Base-by-base conservation (phyloP, 2,113 vertebrate genomes). In the Platichthys flesus region DNA sequence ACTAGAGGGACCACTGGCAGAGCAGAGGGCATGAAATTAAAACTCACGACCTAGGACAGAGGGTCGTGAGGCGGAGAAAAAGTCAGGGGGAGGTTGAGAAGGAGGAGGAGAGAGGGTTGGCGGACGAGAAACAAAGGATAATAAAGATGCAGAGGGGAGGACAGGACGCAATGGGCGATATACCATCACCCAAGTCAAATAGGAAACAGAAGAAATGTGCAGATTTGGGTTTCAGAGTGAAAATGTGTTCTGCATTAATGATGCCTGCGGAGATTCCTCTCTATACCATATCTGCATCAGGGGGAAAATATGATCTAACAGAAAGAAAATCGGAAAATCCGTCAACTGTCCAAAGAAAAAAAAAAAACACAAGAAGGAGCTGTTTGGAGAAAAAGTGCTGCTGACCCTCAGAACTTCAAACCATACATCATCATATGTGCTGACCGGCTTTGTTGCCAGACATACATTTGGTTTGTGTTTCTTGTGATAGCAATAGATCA, bases 11-110 rank as follows among this genome's bases (percentile, higher is more conserved):
- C 86, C 68, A 91, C 84, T 93, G 91, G 89, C 89, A 92, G 89
- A 91, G 88, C 91, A 91, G 86, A 84, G 93, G 92, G 90, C 93
- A 93, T 94, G 92, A 94, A 94, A 94, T 94, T 93, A 94, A 92
- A 93, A 89, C 71, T 88, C 85, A 81, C 73, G 74, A 83, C 80
- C 79, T 64, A 85, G 67, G 77, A 84, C 69, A 76, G 63, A 72
- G 26, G 40, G 57, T 40, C 42, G 35, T 37, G 64, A 65, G 60
- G 56, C 49, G 79, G 66, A 78, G 71, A 71, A 82, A 85, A 70
- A 83, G 73, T 84, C 52, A 71, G 71, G 74, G 52, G 52, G 76
- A 59, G 75, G 74, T 28, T 54, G 42, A 31, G 28, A 6, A 31
- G 28, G 28, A 54, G 59, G 52, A 64, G 73, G 55, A 67, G 76